Conservation (phyloP, 1,140 invertebrate genomes). For the Bombus waltoni region DNA sequence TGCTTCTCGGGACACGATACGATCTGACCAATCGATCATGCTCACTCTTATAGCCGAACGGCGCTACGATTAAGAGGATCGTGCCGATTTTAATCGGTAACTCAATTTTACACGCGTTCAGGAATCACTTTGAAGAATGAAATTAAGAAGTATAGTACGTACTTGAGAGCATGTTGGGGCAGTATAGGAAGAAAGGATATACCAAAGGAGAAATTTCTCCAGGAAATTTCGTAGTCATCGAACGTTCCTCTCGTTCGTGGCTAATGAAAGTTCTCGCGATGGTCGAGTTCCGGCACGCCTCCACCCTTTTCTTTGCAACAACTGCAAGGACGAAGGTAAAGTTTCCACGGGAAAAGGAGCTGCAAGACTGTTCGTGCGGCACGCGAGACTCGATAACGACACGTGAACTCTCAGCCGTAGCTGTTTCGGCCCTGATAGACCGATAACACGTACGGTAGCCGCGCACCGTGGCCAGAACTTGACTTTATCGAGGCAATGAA, state of each 20-base stretch:
- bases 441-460: slow-evolving; percentile 13
- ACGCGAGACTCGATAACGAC: slow-evolving; percentile 71
- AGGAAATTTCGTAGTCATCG: slow-evolving; percentile 1
- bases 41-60: background rate
- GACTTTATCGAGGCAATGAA: slow-evolving; percentile 32
- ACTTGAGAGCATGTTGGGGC: too few relatives aligned
- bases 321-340: slow-evolving; percentile 2
- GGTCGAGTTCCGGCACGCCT: slow-evolving; percentile 52
- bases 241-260: slow-evolving; percentile 27
- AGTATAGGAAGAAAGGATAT: background rate
- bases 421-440: background rate
- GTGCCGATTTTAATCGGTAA: background rate
- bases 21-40: slow-evolving; percentile 24
- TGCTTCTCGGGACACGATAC: slow-evolving; percentile 1
- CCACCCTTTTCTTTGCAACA: slow-evolving; percentile 36
- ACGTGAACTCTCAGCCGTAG: slow-evolving; percentile 22
- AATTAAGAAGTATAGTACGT: background rate
- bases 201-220: background rate
- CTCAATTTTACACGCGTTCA: background rate
- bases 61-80: background rate
- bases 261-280: slow-evolving; percentile 27
- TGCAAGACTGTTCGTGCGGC: slow-evolving; percentile 57
- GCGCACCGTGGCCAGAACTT: background rate
- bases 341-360: slow-evolving; percentile 34
- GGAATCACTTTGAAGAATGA: background rate